Base-by-base conservation (phyloP, 2,888 invertebrate species). In the Drosophila mayaguana region DNA sequence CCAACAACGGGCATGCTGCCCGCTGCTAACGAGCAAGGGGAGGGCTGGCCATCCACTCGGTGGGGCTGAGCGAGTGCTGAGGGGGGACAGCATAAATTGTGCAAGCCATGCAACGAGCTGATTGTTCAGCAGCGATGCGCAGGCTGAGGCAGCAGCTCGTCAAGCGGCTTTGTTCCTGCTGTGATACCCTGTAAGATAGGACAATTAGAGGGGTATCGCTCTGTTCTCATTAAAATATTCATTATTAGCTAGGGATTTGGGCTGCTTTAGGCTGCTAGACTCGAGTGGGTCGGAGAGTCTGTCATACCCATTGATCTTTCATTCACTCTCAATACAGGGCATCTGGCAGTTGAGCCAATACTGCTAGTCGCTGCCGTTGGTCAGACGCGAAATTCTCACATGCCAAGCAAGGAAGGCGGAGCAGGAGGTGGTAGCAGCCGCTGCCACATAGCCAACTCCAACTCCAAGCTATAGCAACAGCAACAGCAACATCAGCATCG, bases 371-470 rank as follows among this genome's bases (percentile, higher is more conserved):
- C 6, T 55, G 51, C 11, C 60, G 66, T 40, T 63, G 65, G 43
- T 59, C 75, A 62, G 53, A 51, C 63, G 70, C 84, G 77, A 83
- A 81, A 79, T 87, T 85, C 85, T 89, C 89, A 88, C 88, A 89
- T 82, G 71, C 36, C 57, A 36, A 9, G 36, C 1, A 22, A 22
- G 45, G 16, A 22, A 11, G 51, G 8, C 11, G 54, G 6, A 18
- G 54, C 12, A 3, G 18, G 6, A 20, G 38, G 4, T 8, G 34
- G 34, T 7, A 57, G 16, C 36, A 7, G 32, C 50, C 18, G 32
- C 50, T 50, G 50, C 50, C 50, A 50, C 32, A 32, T 50, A 50
- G 50, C 32, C 50, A 48, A 48, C 48, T 28, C 18, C 18, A 50
- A 12, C 48, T 4, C 2, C 48, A 28, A n/a, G n/a, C n/a, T n/a